phyloP scores from a whole-genome alignment of 2,797 vertebrate species.

The Cossypha caffra region DNA sequence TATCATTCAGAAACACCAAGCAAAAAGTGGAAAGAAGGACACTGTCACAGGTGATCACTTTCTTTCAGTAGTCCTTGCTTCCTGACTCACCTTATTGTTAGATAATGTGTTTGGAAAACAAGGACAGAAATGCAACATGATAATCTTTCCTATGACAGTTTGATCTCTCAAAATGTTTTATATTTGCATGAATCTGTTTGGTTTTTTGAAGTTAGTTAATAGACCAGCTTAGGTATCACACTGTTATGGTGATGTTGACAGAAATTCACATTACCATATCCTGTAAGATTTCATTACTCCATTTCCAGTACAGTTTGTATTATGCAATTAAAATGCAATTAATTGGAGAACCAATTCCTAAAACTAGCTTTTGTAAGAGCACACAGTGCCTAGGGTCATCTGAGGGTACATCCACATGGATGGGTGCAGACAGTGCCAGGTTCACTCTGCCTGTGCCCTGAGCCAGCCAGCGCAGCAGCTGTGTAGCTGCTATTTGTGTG shows the following conservation, averaged over 20 bases:
- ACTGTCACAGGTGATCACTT: not conserved
- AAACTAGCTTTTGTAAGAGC: not conserved
- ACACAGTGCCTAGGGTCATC: not conserved
- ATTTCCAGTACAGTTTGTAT: not conserved
- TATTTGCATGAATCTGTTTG: not conserved
- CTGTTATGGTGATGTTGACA: not conserved
- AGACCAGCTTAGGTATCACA: not conserved
- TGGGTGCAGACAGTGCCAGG: not conserved
- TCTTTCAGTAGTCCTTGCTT: not conserved
- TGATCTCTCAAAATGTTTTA: not conserved
- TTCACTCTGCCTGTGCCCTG: not conserved
- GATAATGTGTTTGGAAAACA: not conserved
- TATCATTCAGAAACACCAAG: not conserved
- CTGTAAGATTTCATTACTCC: not conserved
- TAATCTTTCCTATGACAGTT: not conserved
- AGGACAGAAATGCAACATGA: not conserved
- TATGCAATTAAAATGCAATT: not conserved
- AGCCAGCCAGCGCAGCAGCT: not conserved
- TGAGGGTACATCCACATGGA: not conserved
- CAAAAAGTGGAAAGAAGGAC: not conserved
- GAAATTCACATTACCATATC: not conserved
- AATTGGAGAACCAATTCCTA: not conserved
- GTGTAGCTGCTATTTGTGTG: fast-evolving
- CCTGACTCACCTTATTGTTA: not conserved
- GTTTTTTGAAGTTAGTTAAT: not conserved